Evolutionary conservation across 2,113 vertebrate genomes (phyloP).

Genomic region (Mesocricetus auratus): DNA sequence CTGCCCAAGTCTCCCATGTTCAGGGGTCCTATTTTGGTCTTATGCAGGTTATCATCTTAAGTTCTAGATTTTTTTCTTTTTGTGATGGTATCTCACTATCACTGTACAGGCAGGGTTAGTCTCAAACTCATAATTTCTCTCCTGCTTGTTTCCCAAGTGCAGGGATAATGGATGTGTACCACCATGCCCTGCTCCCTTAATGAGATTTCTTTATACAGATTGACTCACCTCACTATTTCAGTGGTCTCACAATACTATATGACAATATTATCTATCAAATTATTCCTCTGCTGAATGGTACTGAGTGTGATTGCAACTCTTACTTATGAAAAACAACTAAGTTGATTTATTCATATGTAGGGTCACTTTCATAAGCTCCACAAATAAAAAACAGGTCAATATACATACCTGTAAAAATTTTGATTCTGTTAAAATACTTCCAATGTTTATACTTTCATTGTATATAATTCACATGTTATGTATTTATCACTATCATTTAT

Average conservation of each 20-base stretch:
- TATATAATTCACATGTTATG: background rate
- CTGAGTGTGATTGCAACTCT: background rate
- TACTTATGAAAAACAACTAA: conserved; percentile 23
- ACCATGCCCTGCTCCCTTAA: background rate
- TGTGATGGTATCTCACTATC: background rate
- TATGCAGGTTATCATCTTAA: background rate
- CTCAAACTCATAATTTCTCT: background rate
- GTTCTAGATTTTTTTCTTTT: background rate
- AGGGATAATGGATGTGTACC: background rate
- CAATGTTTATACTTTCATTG: background rate
- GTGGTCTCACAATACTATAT: background rate
- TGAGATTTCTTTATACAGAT: conserved; percentile 22
- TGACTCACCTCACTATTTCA: background rate
- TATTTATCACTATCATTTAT: background rate
- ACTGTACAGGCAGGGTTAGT: background rate
- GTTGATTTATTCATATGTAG: background rate
- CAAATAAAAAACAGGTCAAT: conserved; percentile 23
- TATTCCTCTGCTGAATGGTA: background rate
- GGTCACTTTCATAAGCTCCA: background rate
- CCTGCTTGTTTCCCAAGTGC: background rate
- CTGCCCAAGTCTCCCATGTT: no score
- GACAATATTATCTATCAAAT: conserved; percentile 18
- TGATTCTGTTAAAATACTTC: background rate
- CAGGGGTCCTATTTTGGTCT: no score
- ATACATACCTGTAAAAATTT: background rate